A percentile compares a stretch with the other conserved stretches of the same genome.
These are phyloP conservation scores for Cavia aperea DNA, from an alignment of 2,113 vertebrate genomes.

Conservation along the genomic window DNA sequence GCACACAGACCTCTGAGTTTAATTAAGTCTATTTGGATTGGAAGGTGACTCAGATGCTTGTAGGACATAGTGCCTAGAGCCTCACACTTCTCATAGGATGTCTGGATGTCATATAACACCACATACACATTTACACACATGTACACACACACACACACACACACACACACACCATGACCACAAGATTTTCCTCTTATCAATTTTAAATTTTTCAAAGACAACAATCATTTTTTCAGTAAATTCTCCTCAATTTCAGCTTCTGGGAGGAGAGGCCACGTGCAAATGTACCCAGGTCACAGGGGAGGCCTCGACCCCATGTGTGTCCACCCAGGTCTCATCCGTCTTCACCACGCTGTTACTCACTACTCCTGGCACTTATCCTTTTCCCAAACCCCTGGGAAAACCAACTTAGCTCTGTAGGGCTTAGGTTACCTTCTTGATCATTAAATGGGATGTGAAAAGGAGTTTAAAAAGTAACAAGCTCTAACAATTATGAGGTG, in stretches of 20 bases:
- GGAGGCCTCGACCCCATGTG: fast-evolving
- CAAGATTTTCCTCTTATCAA: neutral
- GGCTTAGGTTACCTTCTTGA: neutral
- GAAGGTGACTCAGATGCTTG: neutral
- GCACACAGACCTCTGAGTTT: neutral
- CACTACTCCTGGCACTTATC: neutral
- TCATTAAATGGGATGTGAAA: neutral
- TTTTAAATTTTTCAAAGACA: neutral
- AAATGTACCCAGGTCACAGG: neutral
- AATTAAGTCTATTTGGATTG: neutral
- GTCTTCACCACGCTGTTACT: fast-evolving
- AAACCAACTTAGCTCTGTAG: neutral
- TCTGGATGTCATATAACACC: neutral
- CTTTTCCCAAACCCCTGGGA: neutral
- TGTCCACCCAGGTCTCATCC: neutral
- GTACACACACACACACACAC: neutral
- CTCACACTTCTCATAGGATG: neutral
- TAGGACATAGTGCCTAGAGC: neutral
- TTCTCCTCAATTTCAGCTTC: neutral
- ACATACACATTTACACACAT: too few relatives aligned
- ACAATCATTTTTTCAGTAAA: neutral
- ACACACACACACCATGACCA: neutral
- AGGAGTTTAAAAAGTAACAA: neutral
- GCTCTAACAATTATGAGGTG: neutral
- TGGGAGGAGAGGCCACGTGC: fast-evolving